Percentiles rank a stretch among this genome's conserved stretches.
These are phyloP conservation scores for Tragelaphus eurycerus DNA, from an alignment of 2,797 vertebrate species.

Conservation along the genomic window DNA sequence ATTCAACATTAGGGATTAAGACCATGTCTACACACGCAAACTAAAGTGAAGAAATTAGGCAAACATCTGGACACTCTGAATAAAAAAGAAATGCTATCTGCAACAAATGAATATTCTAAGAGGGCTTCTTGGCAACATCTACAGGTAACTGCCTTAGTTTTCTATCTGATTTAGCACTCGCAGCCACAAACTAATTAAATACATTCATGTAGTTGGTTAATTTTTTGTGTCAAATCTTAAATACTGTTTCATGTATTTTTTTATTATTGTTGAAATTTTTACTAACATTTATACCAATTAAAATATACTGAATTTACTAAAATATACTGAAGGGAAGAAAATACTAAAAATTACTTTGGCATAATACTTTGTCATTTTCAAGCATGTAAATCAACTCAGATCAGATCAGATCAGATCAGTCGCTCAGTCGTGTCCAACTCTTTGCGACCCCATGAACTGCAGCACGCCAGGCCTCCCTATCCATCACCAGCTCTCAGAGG, in stretches of 20 bases:
- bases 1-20: not conserved
- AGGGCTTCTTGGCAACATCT: not conserved
- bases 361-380: not conserved
- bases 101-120: conserved; percentile 16
- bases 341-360: not conserved
- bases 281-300: not conserved
- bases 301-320: not conserved
- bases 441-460: no score
- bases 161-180: not conserved
- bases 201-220: not conserved
- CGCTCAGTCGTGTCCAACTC: no score
- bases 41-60: conserved; percentile 9
- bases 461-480: no score
- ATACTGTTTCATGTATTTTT: not conserved
- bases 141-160: not conserved
- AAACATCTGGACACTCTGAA: conserved; percentile 25
- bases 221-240: not conserved
- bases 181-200: not conserved
- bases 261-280: not conserved
- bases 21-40: not conserved
- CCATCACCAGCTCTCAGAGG: no score
- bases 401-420: not conserved
- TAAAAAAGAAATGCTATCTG: not conserved
- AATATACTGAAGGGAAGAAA: not conserved
- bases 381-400: not conserved